A percentile compares a stretch with the other conserved stretches of the same genome.
These are phyloP conservation scores for Diarsia mendica DNA, from an alignment of 2,888 invertebrate genomes.

Conservation along the genomic window DNA sequence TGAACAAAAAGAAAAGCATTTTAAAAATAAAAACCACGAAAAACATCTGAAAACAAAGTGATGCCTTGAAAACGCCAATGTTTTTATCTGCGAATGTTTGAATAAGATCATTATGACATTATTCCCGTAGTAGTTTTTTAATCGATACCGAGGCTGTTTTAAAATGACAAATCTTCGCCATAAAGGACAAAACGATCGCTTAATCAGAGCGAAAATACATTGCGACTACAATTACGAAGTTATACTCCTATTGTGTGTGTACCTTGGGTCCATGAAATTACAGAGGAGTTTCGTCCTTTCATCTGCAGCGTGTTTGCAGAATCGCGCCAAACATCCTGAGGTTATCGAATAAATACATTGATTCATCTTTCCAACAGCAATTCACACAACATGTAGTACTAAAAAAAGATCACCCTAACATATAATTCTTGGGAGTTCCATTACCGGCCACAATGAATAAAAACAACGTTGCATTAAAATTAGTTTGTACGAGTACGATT, in stretches of 20 bases:
- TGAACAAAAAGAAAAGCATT: background rate
- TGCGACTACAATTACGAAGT: background rate
- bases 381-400: background rate
- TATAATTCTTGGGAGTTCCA: background rate
- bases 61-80: background rate
- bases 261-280: conserved; percentile 2
- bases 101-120: background rate
- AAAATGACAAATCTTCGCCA: no score
- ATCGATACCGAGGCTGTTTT: background rate
- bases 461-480: background rate
- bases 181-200: background rate
- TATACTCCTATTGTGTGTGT: background rate
- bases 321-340: background rate
- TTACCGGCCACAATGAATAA: background rate
- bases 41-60: conserved; percentile 11
- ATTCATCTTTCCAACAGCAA: background rate
- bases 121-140: background rate
- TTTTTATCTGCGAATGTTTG: conserved; percentile 4
- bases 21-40: background rate
- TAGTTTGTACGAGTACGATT: background rate
- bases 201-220: background rate
- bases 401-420: background rate
- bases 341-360: background rate
- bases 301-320: background rate
- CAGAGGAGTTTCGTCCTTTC: background rate